Evolutionary conservation across 2,113 vertebrate species (phyloP), one percentile per base, ranked within the genome.

Genomic region (Nothocercus nigrocapillus): DNA sequence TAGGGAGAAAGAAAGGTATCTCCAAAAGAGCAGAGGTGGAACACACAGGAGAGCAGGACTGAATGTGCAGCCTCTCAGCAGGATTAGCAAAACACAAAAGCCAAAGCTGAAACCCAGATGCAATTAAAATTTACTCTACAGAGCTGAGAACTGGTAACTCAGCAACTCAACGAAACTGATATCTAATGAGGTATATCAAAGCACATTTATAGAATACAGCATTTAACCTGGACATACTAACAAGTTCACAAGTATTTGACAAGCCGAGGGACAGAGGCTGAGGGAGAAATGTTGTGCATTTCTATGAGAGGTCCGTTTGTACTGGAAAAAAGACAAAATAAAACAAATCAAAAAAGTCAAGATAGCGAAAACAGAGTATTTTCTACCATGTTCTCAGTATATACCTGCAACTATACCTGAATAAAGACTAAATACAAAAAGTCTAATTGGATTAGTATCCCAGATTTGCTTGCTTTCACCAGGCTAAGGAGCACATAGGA

Each of bases 11-110:
- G 34, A 58, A 82, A 89, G 67, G 18, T 1, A 3, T 8, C 30
- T 78, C 17, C 36, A 13, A 44, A 74, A 30, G 34, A 79, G 7
- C 25, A 0, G 0, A 87, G n/a, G 38, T 5, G 2, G 11, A 64
- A 70, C 21, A 74, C 11, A 12, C 1, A 75, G 32, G 10, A 15
- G 47, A 64, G 4, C 2, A 30, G 75, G 75, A 73, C 47, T 7
- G 11, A 79, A 61, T 9, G 51, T 21, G 24, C 75, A 76, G 44
- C 36, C 34, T 17, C 22, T 9, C 22, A 36, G 24, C 36, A 18
- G 34, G 36, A 38, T 34, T 17, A 27, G 24, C 24, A 70, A n/a
- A 28, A 38, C 16, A 51, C 47, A 28, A 51, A 70, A 70, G 11
- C n/a, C n/a, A 51, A 27, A 34, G 22, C 8, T 79, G 20, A 45